These are phyloP conservation scores for Gallinago stenura DNA, from an alignment of 2,797 vertebrate genomes.

Conservation along the genomic window DNA sequence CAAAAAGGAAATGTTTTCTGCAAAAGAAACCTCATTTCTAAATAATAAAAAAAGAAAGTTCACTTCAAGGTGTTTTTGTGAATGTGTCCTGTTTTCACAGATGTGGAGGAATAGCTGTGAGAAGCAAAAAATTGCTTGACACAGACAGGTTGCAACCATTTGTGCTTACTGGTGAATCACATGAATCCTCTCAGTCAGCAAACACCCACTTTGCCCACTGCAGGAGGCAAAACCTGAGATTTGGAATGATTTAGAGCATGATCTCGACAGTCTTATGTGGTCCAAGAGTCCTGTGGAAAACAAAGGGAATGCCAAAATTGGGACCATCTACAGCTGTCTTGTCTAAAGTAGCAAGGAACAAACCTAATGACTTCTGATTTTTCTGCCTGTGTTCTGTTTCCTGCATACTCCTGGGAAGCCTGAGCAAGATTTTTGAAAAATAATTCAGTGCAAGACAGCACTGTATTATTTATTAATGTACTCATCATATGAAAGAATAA, in stretches of 20 bases:
- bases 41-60: background rate
- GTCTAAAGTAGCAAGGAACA: background rate
- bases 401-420: background rate
- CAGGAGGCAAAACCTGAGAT: background rate
- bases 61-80: background rate
- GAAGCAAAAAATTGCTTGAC: background rate
- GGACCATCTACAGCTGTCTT: accelerated
- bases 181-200: background rate
- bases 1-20: background rate
- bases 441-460: background rate
- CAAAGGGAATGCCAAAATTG: background rate
- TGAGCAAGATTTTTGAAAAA: background rate
- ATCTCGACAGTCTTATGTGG: background rate
- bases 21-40: background rate
- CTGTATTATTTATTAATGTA: background rate
- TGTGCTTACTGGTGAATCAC: background rate
- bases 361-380: background rate
- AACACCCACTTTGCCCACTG: background rate
- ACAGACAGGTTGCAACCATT: background rate
- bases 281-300: background rate
- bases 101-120: background rate
- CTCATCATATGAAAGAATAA: background rate
- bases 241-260: background rate
- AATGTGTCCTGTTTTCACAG: background rate
- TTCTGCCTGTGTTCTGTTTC: background rate